These are phyloP conservation scores for Cyrtodaria siliqua DNA, from an alignment of 2,888 invertebrate genomes.

Conservation along the genomic window DNA sequence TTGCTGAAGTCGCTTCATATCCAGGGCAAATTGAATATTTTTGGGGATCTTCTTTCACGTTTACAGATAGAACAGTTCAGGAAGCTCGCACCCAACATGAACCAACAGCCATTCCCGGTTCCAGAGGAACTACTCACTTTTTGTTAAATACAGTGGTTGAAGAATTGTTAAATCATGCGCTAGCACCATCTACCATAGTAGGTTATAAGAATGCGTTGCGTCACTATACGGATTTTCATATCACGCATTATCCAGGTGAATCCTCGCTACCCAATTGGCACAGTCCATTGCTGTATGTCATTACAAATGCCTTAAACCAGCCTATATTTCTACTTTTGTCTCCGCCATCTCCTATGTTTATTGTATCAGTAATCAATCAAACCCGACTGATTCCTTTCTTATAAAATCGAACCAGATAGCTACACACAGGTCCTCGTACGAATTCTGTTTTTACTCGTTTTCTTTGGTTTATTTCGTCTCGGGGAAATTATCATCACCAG, in stretches of 20 bases:
- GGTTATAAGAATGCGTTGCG: conserved; percentile 21
- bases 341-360: conserved; percentile 38
- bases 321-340: conserved; percentile 23
- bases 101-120: conserved; percentile 9
- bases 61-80: conserved; percentile 48
- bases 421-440: not conserved
- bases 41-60: conserved; percentile 49
- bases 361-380: no score
- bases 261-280: conserved; percentile 16
- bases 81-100: conserved; percentile 26
- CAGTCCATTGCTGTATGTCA: conserved; percentile 26
- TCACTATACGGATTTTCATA: conserved; percentile 20
- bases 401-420: conserved; percentile 11
- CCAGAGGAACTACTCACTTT: conserved; percentile 12
- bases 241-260: not conserved
- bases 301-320: not conserved
- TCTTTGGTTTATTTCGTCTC: conserved; percentile 32
- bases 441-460: conserved; percentile 31
- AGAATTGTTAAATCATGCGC: not conserved
- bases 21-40: conserved; percentile 37
- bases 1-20: conserved; percentile 34
- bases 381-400: conserved; percentile 18
- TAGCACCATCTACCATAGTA: conserved; percentile 21
- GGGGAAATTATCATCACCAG: conserved; percentile 29
- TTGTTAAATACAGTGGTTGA: conserved; percentile 1